Evolutionary conservation across 1,140 invertebrate species (phyloP), one percentile per base, ranked within the genome.

Genomic region (Conus betulinus): DNA sequence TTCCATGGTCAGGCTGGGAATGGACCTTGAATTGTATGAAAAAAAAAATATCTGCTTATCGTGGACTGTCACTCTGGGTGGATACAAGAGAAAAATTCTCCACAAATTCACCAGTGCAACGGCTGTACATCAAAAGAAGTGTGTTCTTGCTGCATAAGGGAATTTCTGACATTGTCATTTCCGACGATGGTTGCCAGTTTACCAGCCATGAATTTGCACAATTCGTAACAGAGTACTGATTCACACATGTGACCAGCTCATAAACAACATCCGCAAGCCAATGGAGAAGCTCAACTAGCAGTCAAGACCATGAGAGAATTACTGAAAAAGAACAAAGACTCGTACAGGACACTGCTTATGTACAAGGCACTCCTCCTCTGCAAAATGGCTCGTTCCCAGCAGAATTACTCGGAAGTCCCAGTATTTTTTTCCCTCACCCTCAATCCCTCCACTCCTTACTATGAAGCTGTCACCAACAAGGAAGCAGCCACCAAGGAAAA

Each of bases 171-270:
- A 55, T 57, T 11, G 53, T 92, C 57, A 60, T 60, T 60, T 60
- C 4, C 57, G 57, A 60, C 57, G 15, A 60, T 60, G 57, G 57
- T 60, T 15, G 1, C 57, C 57, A 60, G 5, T 53, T 91, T 1
- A 84, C 89, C 15, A 91, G 93, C 85, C 91, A 92, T 78, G 90
- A 90, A 55, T 93, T 93, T 60, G 17, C 23, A n/a, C 25, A 89
- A 5, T 93, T 93, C 87, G 78, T 85, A 5, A 79, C 96, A 90
- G 89, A 89, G 86, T 92, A 84, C 78, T 84, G 82, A 23, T 91
- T 93, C 86, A 89, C 85, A 53, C 91, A 92, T 81, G 83, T 84
- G 6, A 92, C 91, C 17, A 88, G 82, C 23, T 89, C 85, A 39
- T 39, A 39, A 39, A n/a, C 91, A 84, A 67, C 90, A 89, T 84